Conservation (phyloP, 35 echinoderm and acorn worm genomes). For the Stichopus chloronotus region DNA sequence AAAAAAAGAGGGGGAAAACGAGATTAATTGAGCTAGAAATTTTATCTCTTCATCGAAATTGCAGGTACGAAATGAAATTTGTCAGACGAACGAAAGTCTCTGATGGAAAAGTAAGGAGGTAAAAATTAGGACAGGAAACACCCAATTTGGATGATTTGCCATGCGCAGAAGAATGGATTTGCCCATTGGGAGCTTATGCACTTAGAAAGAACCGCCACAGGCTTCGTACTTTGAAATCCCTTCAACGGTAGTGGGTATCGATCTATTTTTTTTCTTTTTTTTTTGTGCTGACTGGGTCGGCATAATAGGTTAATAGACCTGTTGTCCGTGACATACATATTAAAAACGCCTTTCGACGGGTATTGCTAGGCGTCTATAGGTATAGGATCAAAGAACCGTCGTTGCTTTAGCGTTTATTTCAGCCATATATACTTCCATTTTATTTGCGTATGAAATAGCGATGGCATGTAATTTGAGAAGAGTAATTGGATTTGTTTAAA, state of each 20-base stretch:
- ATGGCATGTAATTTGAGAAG: too few relatives aligned
- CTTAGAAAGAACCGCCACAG: background rate
- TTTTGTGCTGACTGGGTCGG: background rate
- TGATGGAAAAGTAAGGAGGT: background rate
- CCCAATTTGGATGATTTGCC: background rate
- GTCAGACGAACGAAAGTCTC: background rate
- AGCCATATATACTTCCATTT: too few relatives aligned
- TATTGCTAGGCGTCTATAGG: too few relatives aligned
- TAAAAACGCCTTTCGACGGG: background rate
- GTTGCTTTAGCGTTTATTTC: too few relatives aligned
- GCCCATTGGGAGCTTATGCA: slow-evolving; percentile 21
- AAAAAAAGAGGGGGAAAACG: too few relatives aligned
- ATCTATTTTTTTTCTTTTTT: background rate
- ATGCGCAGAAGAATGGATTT: slow-evolving; percentile 10
- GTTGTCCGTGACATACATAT: slow-evolving; percentile 1
- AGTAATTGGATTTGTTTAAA: too few relatives aligned
- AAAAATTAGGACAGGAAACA: slow-evolving; percentile 16
- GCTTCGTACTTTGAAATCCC: background rate
- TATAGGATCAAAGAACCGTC: too few relatives aligned
- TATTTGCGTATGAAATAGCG: too few relatives aligned
- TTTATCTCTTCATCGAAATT: background rate
- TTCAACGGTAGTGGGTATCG: background rate
- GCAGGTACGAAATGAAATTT: background rate
- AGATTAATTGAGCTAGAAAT: background rate
- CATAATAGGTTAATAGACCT: slow-evolving; percentile 8